Conservation (phyloP, 2,797 vertebrate species). For the Pachyuromys duprasi region DNA sequence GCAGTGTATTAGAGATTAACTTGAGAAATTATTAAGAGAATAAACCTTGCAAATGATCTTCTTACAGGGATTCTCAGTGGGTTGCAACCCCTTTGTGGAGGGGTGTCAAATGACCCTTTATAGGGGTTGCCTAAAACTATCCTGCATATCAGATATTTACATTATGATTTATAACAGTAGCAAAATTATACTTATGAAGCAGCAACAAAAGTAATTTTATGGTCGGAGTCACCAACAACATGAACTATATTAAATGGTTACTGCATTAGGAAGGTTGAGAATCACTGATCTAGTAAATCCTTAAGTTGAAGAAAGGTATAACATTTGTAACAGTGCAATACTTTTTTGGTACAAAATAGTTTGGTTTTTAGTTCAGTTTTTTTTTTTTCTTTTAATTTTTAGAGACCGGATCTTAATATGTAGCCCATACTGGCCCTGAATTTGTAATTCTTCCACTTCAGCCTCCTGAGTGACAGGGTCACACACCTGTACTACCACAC, state of each 20-base stretch:
- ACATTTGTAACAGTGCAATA: not conserved
- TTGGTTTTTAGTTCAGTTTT: not conserved
- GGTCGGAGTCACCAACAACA: not conserved
- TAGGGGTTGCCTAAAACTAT: not conserved
- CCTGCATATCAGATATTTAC: not conserved
- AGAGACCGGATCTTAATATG: not conserved
- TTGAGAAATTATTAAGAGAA: conserved; percentile 43
- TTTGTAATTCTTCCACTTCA: not conserved
- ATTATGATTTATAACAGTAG: not conserved
- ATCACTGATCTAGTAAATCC: not conserved
- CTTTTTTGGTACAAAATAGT: not conserved
- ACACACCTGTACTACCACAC: not conserved
- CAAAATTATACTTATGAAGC: not conserved
- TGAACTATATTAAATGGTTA: too few relatives aligned
- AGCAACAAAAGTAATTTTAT: not conserved
- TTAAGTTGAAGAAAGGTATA: not conserved
- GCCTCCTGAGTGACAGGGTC: not conserved
- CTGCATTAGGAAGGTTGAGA: not conserved
- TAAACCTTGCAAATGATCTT: conserved; percentile 2
- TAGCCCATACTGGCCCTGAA: too few relatives aligned
- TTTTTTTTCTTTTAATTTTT: not conserved
- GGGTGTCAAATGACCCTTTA: not conserved
- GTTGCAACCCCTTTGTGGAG: too few relatives aligned
- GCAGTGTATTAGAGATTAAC: conserved; percentile 27
- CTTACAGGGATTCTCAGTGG: not conserved